Percentiles rank a stretch among this genome's conserved stretches.
These are phyloP conservation scores for Syritta pipiens DNA, from an alignment of 2,888 invertebrate genomes.

Conservation along the genomic window DNA sequence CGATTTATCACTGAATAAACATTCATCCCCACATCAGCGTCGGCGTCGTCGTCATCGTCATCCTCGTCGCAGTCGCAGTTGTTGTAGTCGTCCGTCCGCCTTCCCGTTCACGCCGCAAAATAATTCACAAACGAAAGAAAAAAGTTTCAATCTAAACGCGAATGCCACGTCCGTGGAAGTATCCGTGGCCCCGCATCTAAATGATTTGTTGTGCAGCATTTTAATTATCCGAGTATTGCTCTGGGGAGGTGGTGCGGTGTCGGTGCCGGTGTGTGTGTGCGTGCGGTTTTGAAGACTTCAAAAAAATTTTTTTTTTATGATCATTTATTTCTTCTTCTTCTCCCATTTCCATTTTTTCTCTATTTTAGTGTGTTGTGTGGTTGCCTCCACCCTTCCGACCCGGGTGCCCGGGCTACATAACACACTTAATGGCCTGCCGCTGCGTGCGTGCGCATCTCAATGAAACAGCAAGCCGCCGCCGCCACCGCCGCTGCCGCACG, in stretches of 20 bases:
- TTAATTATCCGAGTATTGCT: slow-evolving; percentile 54
- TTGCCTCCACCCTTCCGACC: neutral
- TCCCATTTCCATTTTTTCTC: too few species aligned
- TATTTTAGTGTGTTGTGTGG: slow-evolving; percentile 16
- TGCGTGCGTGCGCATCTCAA: slow-evolving; percentile 48
- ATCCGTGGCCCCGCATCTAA: slow-evolving; percentile 57
- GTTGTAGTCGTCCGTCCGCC: too few species aligned
- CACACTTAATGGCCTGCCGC: slow-evolving; percentile 54
- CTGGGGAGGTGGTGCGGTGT: neutral
- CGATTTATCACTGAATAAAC: slow-evolving; percentile 67
- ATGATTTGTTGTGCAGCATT: slow-evolving; percentile 63
- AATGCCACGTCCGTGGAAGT: slow-evolving; percentile 56
- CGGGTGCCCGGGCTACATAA: slow-evolving; percentile 13
- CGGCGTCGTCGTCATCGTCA: neutral
- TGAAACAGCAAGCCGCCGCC: slow-evolving; percentile 21
- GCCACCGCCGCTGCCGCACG: neutral
- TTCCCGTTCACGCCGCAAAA: too few species aligned
- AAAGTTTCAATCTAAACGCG: slow-evolving; percentile 25
- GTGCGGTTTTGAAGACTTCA: slow-evolving; percentile 18
- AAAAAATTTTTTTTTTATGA: slow-evolving; percentile 20
- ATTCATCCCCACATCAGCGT: slow-evolving; percentile 7
- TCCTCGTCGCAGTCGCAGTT: slow-evolving; percentile 12
- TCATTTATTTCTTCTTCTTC: slow-evolving; percentile 33
- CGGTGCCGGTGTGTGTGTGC: neutral
- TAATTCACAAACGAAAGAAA: slow-evolving; percentile 39